Percentiles rank a stretch among this genome's conserved stretches.
Conservation (phyloP, 2,888 invertebrate genomes). For the Drosophila paucipuncta region DNA sequence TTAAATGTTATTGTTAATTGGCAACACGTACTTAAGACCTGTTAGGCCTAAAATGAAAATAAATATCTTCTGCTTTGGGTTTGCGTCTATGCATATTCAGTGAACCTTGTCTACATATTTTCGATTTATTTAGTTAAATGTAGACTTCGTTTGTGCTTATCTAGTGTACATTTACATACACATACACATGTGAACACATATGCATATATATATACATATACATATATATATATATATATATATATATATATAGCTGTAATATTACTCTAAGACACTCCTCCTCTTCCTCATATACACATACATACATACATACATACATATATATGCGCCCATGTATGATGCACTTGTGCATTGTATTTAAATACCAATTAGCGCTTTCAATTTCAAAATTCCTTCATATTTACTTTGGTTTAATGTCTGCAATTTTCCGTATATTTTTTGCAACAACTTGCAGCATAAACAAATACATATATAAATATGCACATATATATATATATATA, state of each 20-base stretch:
- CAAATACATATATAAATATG: conserved; percentile 12
- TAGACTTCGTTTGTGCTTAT: conserved; percentile 42
- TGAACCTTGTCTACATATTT: conserved; percentile 18
- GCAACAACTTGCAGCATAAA: conserved; percentile 34
- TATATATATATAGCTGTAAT: conserved; percentile 2
- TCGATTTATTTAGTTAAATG: conserved; percentile 7
- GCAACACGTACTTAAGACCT: conserved; percentile 13
- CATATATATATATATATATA: conserved; percentile 27
- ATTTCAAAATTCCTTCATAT: not conserved
- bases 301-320: not conserved
- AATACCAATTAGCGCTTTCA: not conserved
- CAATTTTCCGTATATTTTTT: conserved; percentile 21
- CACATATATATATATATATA: not conserved
- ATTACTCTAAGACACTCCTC: conserved; percentile 1
- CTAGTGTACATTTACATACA: conserved; percentile 45
- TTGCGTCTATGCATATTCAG: not conserved
- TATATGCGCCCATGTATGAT: not conserved
- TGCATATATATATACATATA: conserved; percentile 33
- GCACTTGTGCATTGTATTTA: not conserved
- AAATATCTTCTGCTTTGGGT: not conserved
- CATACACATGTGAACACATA: conserved; percentile 15
- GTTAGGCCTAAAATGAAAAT: conserved; percentile 7
- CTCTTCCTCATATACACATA: not conserved
- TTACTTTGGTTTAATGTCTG: conserved; percentile 10
- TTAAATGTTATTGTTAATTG: not conserved